These are phyloP conservation scores for Drosophila carrolli DNA, from an alignment of 1,140 invertebrate species.

Conservation along the genomic window DNA sequence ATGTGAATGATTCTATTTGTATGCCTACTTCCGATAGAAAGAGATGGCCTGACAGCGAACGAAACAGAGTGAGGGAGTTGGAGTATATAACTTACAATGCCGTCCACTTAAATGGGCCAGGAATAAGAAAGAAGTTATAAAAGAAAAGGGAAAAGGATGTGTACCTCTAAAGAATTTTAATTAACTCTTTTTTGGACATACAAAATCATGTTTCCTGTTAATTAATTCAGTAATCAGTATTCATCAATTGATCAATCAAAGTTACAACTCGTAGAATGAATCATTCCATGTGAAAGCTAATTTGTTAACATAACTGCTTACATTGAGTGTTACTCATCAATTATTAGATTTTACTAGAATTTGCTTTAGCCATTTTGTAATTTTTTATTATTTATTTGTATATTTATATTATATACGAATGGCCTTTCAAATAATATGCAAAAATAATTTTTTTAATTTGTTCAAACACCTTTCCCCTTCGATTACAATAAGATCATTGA, in stretches of 20 bases:
- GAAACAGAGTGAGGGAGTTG: constrained; percentile 17
- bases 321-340: not conserved
- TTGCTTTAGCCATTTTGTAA: not conserved
- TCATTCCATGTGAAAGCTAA: constrained; percentile 4
- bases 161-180: constrained; percentile 4
- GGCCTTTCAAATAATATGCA: too few species aligned
- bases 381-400: not conserved
- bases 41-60: not conserved
- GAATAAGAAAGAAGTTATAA: not conserved
- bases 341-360: not conserved
- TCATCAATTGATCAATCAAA: constrained; percentile 6
- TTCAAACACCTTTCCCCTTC: constrained; percentile 1
- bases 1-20: constrained; percentile 46
- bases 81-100: constrained; percentile 17
- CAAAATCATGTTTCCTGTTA: not conserved
- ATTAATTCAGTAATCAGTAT: constrained; percentile 5
- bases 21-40: constrained; percentile 69
- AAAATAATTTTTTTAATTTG: not conserved
- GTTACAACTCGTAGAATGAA: constrained; percentile 1
- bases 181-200: constrained; percentile 3
- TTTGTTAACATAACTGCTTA: constrained; percentile 1
- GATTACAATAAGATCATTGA: not conserved
- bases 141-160: constrained; percentile 2
- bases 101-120: constrained; percentile 32
- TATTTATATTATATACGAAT: too few species aligned